Evolutionary conservation across 2,113 vertebrate genomes (phyloP), one percentile per base, ranked within the genome.

Genomic region (Oplegnathus fasciatus): DNA sequence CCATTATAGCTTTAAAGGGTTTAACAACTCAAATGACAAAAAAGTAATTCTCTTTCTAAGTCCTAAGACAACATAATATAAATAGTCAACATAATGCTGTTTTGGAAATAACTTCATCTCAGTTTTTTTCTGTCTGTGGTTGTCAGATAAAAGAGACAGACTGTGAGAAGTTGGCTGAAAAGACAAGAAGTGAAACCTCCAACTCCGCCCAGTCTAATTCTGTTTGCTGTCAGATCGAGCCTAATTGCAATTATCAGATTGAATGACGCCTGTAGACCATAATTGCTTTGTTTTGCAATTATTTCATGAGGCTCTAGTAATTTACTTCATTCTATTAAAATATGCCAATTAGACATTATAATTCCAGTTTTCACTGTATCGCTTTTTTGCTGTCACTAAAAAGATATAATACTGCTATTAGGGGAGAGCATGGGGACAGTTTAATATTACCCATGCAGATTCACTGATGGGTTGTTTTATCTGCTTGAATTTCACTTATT

Each of bases 201-300:
- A 78, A 71, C 89, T 78, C 90, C 82, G 72, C 90, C 86, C 89
- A 74, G 68, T 91, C 83, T 90, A 88, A 94, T 94, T 94, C 91
- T 94, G 92, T 94, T 95, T 95, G 94, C 93, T 94, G 94, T 94
- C 88, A 93, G 86, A 90, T 76, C 69, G 88, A 94, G 88, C 88
- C 65, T 44, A 88, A 68, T 93, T 91, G 94, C 92, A 95, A 95
- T 95, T 95, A 95, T 94, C 91, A 83, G 77, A 60, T 86, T 94
- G 93, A 95, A 94, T 94, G 86, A 91, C 84, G 92, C 91, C 93
- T 76, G 85, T 71, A 87, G 68, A 93, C 85, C 88, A 91, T 95
- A 94, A 95, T 96, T 96, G 94, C 94, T 95, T 95, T 96, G 93
- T 95, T 95, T 96, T 95, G 94, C 93, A 94, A 94, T 95, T 94